Evolutionary conservation across 2,888 invertebrate genomes (phyloP).

Genomic region (Epinotia ramella): DNA sequence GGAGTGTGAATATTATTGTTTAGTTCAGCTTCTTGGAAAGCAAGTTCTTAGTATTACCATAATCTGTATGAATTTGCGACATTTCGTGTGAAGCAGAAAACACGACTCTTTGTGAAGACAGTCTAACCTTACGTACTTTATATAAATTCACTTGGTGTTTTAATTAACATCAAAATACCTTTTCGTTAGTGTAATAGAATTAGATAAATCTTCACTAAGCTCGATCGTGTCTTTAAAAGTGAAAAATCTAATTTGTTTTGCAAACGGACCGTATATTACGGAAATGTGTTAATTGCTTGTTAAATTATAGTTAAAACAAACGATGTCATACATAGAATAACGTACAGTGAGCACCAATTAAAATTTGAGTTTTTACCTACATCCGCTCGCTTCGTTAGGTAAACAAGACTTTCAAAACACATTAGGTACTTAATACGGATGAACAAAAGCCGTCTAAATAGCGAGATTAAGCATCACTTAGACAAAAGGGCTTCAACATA

Average conservation of each 20-base stretch:
- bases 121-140: too few relatives aligned
- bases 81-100: too few relatives aligned
- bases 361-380: not conserved
- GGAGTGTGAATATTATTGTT: slow-evolving; percentile 4
- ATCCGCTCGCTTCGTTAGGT: not conserved
- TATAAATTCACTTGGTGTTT: too few relatives aligned
- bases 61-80: too few relatives aligned
- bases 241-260: not conserved
- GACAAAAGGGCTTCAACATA: slow-evolving; percentile 2
- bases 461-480: slow-evolving; percentile 15
- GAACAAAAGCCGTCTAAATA: slow-evolving; percentile 18
- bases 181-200: too few relatives aligned
- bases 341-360: not conserved
- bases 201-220: too few relatives aligned
- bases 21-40: not conserved
- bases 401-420: not conserved
- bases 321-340: not conserved
- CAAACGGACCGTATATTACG: not conserved
- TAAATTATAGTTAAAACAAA: slow-evolving; percentile 3
- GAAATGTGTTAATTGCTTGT: slow-evolving; percentile 7
- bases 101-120: too few relatives aligned
- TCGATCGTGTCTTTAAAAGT: not conserved
- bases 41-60: not conserved
- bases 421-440: slow-evolving; percentile 13
- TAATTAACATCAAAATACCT: too few relatives aligned